A percentile compares a stretch with the other conserved stretches of the same genome.
These are phyloP conservation scores for Oncorhynchus tshawytscha DNA, from an alignment of 2,113 vertebrate species.

Conservation along the genomic window DNA sequence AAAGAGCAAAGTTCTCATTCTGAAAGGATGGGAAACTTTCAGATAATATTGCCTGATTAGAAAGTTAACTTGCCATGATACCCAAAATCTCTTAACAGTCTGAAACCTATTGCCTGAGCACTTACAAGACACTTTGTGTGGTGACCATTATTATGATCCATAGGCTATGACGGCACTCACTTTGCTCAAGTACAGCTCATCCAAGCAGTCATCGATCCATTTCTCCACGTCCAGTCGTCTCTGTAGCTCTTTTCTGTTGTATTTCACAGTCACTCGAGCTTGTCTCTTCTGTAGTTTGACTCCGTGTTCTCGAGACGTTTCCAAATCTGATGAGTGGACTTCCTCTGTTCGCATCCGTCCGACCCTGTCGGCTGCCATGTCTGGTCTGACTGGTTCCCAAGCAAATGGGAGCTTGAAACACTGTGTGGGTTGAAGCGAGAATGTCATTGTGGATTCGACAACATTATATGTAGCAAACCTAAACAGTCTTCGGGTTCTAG, in stretches of 20 bases:
- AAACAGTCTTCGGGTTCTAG: no score
- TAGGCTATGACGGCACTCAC: constrained; percentile 61
- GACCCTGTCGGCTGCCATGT: constrained; percentile 77
- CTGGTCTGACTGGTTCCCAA: constrained; percentile 20
- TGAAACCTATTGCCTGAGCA: no score
- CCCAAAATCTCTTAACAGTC: no score
- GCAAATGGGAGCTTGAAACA: not conserved
- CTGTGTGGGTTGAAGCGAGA: no score
- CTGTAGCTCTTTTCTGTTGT: constrained; percentile 88
- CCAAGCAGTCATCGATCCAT: constrained; percentile 84
- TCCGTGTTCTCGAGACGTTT: constrained; percentile 35
- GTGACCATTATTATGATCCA: no score
- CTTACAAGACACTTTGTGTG: no score
- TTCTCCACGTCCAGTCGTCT: constrained; percentile 85
- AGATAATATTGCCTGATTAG: no score
- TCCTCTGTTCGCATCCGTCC: constrained; percentile 53
- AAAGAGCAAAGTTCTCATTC: no score
- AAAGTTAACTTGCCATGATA: no score
- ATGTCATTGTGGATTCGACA: no score
- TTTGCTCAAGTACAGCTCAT: constrained; percentile 78
- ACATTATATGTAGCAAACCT: no score
- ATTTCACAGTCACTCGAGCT: constrained; percentile 87
- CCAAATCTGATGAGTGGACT: constrained; percentile 55
- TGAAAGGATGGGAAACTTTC: no score
- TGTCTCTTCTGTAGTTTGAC: constrained; percentile 76